phyloP scores from a whole-genome alignment of 2,888 invertebrate species.

The Sipha maydis region DNA sequence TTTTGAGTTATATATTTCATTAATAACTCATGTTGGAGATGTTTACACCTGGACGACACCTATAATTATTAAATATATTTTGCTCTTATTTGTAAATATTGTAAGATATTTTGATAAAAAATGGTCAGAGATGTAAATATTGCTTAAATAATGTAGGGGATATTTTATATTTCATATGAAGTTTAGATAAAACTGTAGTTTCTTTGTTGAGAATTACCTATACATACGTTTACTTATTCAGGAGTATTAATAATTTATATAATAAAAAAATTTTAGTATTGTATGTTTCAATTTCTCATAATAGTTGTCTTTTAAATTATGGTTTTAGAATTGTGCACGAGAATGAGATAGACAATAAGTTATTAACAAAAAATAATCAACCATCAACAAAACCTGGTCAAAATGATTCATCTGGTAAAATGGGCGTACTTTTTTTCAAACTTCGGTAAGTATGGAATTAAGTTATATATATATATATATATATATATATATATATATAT shows the following conservation, averaged over 20 bases:
- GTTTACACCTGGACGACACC: too few relatives aligned
- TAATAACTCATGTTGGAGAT: too few relatives aligned
- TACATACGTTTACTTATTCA: not conserved
- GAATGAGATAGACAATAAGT: slow-evolving; percentile 54
- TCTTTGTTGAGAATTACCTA: too few relatives aligned
- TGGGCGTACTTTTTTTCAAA: slow-evolving; percentile 91
- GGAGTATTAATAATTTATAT: not conserved
- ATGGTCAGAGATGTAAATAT: too few relatives aligned
- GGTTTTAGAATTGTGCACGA: slow-evolving; percentile 45
- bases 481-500: not conserved
- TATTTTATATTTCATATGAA: too few relatives aligned
- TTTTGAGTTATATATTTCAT: too few relatives aligned
- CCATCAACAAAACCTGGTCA: slow-evolving; percentile 66
- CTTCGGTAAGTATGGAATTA: slow-evolving; percentile 73
- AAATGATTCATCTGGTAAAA: slow-evolving; percentile 71
- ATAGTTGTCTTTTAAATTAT: not conserved
- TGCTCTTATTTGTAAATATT: too few relatives aligned
- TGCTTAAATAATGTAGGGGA: too few relatives aligned
- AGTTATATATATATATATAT: not conserved
- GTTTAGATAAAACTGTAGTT: too few relatives aligned
- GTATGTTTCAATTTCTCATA: not conserved
- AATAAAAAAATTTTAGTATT: not conserved
- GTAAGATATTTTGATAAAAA: too few relatives aligned
- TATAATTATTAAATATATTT: too few relatives aligned
- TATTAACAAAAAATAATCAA: slow-evolving; percentile 47